Percentiles rank a stretch among this genome's conserved stretches.
Conservation (phyloP, 2,113 vertebrate species). For the Lasiurus cinereus region DNA sequence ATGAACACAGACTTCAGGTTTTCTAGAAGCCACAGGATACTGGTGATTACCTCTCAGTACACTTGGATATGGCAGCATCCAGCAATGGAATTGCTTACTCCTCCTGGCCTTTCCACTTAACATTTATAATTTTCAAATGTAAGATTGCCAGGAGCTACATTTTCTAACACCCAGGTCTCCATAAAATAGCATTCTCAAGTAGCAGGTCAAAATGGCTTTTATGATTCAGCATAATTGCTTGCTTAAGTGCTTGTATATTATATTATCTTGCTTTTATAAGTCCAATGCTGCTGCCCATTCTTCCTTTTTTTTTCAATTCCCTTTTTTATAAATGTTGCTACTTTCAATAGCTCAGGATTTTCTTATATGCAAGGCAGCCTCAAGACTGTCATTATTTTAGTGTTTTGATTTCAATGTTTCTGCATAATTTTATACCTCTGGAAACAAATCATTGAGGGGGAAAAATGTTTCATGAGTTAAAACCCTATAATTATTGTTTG, state of each 20-base stretch:
- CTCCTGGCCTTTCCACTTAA: not conserved
- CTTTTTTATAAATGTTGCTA: constrained; percentile 17
- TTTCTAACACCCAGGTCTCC: constrained; percentile 18
- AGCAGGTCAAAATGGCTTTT: not conserved
- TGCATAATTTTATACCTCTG: not conserved
- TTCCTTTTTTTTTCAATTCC: not conserved
- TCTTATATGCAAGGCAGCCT: not conserved
- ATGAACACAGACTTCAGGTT: rapidly evolving
- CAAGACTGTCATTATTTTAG: not conserved
- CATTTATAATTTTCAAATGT: not conserved
- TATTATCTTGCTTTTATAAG: not conserved
- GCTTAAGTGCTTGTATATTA: constrained; percentile 28
- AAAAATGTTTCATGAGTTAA: not conserved
- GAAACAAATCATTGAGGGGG: not conserved
- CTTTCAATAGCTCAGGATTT: not conserved
- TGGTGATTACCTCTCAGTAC: not conserved
- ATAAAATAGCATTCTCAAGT: constrained; percentile 39
- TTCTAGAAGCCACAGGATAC: not conserved
- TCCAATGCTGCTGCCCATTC: not conserved
- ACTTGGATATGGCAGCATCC: not conserved
- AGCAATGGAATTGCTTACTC: not conserved
- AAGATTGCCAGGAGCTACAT: not conserved
- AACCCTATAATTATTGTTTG: not conserved
- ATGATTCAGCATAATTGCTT: constrained; percentile 2
- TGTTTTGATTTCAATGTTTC: constrained; percentile 6